Percentiles rank a stretch among this genome's conserved stretches.
phyloP scores from a whole-genome alignment of 2,797 vertebrate genomes.

The Notoglanidium macrostoma region DNA sequence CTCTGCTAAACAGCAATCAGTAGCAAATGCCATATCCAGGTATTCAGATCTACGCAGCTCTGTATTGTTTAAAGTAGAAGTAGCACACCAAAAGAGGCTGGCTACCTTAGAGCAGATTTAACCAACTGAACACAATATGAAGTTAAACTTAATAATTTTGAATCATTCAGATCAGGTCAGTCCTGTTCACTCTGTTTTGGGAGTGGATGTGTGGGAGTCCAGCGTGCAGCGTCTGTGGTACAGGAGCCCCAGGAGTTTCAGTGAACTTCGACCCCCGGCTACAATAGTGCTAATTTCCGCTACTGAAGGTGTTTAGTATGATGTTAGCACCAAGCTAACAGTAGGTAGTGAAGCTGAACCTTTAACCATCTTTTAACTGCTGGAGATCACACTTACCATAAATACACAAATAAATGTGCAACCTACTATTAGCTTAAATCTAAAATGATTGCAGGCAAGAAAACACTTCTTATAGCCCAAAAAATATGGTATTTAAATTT shows the following conservation, averaged over 20 bases:
- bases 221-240: neutral
- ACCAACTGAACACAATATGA: neutral
- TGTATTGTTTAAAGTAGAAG: neutral
- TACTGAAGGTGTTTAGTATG: neutral
- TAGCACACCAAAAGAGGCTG: neutral
- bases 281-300: constrained; percentile 7
- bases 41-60: neutral
- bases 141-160: neutral
- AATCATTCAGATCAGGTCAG: neutral
- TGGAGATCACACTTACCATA: neutral
- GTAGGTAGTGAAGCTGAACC: neutral
- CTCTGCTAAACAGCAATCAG: neutral
- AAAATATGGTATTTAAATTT: neutral
- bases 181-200: neutral
- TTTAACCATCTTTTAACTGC: neutral
- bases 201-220: neutral
- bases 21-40: neutral
- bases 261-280: neutral
- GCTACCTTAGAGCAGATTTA: neutral
- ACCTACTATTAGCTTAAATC: neutral
- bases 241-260: neutral
- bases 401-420: neutral
- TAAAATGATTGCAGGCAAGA: neutral
- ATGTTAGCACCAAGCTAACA: constrained; percentile 8
- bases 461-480: neutral